Percentiles rank a stretch among this genome's conserved stretches.
phyloP scores from a whole-genome alignment of 1,140 invertebrate genomes.

The Drosophila kikkawai region DNA sequence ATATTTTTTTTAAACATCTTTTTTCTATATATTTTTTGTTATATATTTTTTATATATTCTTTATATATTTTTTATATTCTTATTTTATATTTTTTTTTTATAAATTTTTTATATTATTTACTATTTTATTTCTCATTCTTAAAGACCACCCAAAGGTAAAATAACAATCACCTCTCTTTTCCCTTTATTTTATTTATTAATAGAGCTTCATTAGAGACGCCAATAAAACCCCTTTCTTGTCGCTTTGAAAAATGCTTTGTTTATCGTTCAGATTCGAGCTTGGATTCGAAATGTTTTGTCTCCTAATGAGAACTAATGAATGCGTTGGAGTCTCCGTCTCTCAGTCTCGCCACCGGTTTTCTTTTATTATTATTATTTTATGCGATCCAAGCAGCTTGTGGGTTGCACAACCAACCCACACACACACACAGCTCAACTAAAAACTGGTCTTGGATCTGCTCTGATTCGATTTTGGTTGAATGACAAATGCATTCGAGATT shows the following conservation, averaged over 20 bases:
- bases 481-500: slow-evolving; percentile 52
- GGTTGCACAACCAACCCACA: slow-evolving; percentile 44
- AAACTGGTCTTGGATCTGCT: slow-evolving; percentile 49
- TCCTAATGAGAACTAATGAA: slow-evolving; percentile 57
- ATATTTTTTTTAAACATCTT: no score
- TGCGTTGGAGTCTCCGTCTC: slow-evolving; percentile 43
- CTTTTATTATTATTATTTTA: slow-evolving; percentile 34
- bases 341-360: slow-evolving; percentile 36
- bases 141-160: slow-evolving; percentile 10
- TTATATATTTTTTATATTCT: no score
- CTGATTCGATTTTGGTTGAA: slow-evolving; percentile 41
- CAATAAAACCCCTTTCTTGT: slow-evolving; percentile 17
- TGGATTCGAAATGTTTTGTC: slow-evolving; percentile 37
- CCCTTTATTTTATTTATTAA: slow-evolving; percentile 26
- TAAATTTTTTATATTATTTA: no score
- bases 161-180: background rate
- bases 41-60: no score
- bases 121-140: background rate
- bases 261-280: slow-evolving; percentile 40
- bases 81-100: no score
- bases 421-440: no score
- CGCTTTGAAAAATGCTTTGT: slow-evolving; percentile 41
- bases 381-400: slow-evolving; percentile 17
- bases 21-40: no score
- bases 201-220: slow-evolving; percentile 38